Conservation (phyloP, 1,140 invertebrate genomes). For the Eumaeus atala region DNA sequence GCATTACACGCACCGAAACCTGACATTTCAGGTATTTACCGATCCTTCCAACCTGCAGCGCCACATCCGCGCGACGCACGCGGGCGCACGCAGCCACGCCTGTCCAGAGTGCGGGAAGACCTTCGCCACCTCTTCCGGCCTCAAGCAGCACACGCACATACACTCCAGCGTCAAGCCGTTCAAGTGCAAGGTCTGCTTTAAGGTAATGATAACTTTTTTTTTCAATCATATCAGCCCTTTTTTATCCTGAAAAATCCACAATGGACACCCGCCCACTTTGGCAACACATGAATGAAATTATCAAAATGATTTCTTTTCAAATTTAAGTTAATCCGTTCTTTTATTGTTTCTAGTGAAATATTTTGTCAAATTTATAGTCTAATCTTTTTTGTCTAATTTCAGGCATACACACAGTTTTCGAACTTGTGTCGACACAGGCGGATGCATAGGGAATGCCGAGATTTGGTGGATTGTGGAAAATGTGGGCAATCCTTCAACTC, state of each 20-base stretch:
- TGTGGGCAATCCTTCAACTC: conserved; percentile 94
- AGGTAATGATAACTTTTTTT: conserved; percentile 66
- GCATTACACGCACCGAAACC: conserved; percentile 54
- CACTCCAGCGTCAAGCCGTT: conserved; percentile 99
- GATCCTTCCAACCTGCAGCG: conserved; percentile 97
- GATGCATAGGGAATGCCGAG: conserved; percentile 95
- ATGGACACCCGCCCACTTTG: no score
- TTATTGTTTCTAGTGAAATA: no score
- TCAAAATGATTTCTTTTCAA: no score
- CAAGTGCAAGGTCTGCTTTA: conserved; percentile 93
- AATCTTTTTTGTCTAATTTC: conserved; percentile 72
- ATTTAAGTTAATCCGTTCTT: no score
- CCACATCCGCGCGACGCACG: conserved; percentile 95
- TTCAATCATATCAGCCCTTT: no score
- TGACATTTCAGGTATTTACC: conserved; percentile 86
- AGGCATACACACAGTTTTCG: conserved; percentile 99
- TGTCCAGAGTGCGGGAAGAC: conserved; percentile 99
- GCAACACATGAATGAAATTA: no score
- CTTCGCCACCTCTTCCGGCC: conserved; percentile 95
- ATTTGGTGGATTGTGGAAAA: conserved; percentile 92
- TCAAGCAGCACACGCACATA: conserved; percentile 99
- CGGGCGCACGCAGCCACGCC: conserved; percentile 93
- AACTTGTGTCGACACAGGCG: conserved; percentile 99
- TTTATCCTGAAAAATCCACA: no score
- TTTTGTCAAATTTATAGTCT: no score